A percentile compares a stretch with the other conserved stretches of the same genome.
phyloP scores from a whole-genome alignment of 2,888 invertebrate species.

The Phortica okadai region DNA sequence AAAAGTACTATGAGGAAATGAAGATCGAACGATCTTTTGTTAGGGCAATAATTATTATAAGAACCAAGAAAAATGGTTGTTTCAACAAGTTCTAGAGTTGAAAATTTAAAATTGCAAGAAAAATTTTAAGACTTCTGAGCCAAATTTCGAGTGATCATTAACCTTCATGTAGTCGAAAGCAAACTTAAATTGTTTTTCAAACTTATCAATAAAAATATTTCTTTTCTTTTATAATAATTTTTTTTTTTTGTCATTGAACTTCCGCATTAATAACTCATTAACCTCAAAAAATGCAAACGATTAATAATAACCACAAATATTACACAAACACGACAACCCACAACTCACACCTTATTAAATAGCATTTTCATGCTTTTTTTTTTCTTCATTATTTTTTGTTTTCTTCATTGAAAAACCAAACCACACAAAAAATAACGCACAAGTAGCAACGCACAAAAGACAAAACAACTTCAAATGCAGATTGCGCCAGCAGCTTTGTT shows the following conservation, averaged over 20 bases:
- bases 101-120: too few relatives aligned
- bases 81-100: too few relatives aligned
- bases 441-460: slow-evolving; percentile 11
- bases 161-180: too few relatives aligned
- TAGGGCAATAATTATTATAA: too few relatives aligned
- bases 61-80: too few relatives aligned
- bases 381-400: not conserved
- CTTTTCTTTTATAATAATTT: not conserved
- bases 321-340: not conserved
- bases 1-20: too few relatives aligned
- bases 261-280: slow-evolving; percentile 15
- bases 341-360: not conserved
- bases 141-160: too few relatives aligned
- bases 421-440: not conserved
- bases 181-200: not conserved
- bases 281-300: not conserved
- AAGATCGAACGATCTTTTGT: too few relatives aligned
- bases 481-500: not conserved
- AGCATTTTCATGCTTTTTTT: slow-evolving; percentile 4
- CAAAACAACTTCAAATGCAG: not conserved
- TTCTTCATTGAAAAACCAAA: not conserved
- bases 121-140: too few relatives aligned
- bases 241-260: not conserved
- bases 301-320: not conserved
- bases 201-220: not conserved